A percentile compares a stretch with the other conserved stretches of the same genome.
phyloP scores from a whole-genome alignment of 2,888 invertebrate genomes.

The Antitype chi region DNA sequence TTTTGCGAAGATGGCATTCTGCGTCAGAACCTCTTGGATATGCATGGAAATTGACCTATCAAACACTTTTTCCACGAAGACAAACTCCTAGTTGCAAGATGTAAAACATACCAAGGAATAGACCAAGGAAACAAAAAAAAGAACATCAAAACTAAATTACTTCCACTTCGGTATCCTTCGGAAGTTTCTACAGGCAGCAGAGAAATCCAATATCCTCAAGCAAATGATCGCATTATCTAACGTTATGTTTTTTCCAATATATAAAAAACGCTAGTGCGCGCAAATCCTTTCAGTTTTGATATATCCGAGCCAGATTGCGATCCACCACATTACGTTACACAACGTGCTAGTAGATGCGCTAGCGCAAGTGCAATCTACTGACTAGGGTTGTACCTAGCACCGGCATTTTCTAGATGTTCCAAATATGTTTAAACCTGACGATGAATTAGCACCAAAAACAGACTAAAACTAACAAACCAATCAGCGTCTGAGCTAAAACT shows the following conservation, averaged over 20 bases:
- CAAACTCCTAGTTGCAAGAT: background rate
- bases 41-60: background rate
- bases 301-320: constrained; percentile 59
- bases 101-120: background rate
- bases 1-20: too few species aligned
- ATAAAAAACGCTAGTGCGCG: constrained; percentile 37
- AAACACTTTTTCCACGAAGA: background rate
- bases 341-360: constrained; percentile 44
- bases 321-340: constrained; percentile 58
- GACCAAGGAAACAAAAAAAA: background rate
- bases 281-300: constrained; percentile 65
- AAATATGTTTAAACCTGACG: background rate
- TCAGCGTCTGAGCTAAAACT: background rate
- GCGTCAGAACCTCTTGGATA: too few species aligned
- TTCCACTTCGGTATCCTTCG: background rate
- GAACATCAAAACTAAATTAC: background rate
- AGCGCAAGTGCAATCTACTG: constrained; percentile 50
- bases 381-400: constrained; percentile 48
- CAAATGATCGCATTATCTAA: constrained; percentile 43
- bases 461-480: background rate
- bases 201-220: constrained; percentile 43
- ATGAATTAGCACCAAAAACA: background rate
- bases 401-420: background rate
- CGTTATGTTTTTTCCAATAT: constrained; percentile 19
- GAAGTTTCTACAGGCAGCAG: background rate